phyloP scores from a whole-genome alignment of 2,888 invertebrate genomes.

The Laothoe populi region DNA sequence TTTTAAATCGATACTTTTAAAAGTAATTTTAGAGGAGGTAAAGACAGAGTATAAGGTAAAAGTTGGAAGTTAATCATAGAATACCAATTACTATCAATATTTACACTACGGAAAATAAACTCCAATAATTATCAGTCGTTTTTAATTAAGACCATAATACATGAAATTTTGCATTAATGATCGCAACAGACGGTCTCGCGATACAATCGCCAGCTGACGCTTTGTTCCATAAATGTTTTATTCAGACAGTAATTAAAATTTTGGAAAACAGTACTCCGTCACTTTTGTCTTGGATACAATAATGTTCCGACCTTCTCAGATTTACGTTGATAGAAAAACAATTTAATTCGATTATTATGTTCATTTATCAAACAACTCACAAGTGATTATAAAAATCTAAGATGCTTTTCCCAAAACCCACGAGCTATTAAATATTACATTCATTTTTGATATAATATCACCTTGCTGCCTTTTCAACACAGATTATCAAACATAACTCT shows the following conservation, averaged over 20 bases:
- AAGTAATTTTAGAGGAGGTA: too few relatives aligned
- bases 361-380: too few relatives aligned
- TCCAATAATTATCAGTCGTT: not conserved
- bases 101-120: not conserved
- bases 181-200: not conserved
- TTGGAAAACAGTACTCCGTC: conserved; percentile 34
- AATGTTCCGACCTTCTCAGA: not conserved
- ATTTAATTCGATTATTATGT: not conserved
- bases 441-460: too few relatives aligned
- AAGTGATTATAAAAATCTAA: too few relatives aligned
- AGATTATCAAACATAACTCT: too few relatives aligned
- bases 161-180: conserved; percentile 6
- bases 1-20: too few relatives aligned
- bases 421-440: too few relatives aligned
- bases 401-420: too few relatives aligned
- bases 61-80: too few relatives aligned
- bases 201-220: conserved; percentile 35
- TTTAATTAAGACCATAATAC: conserved; percentile 6
- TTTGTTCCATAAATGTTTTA: conserved; percentile 42
- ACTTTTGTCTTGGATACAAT: conserved; percentile 4
- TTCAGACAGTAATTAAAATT: conserved; percentile 44
- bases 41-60: too few relatives aligned
- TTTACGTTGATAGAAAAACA: not conserved
- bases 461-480: too few relatives aligned
- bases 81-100: too few relatives aligned